Percentiles rank a stretch among this genome's conserved stretches.
These are phyloP conservation scores for Drosophila tripunctata DNA, from an alignment of 2,888 invertebrate genomes.

Conservation along the genomic window DNA sequence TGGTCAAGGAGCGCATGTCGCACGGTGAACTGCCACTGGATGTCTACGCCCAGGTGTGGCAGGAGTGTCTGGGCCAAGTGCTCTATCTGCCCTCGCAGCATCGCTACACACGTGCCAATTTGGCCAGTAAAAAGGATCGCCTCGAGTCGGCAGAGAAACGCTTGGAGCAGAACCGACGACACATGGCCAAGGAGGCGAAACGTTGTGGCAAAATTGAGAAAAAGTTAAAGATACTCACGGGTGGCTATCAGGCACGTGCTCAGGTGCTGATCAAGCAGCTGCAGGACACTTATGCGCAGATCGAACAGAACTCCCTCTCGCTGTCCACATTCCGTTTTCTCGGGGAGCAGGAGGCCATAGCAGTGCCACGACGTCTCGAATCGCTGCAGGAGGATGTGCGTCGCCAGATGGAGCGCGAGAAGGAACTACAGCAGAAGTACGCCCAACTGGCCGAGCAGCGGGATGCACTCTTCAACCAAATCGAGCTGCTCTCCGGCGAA, in stretches of 20 bases:
- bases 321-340: conserved; percentile 95
- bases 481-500: conserved; percentile 55
- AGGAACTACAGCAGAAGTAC: conserved; percentile 92
- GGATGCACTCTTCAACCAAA: conserved; percentile 75
- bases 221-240: conserved; percentile 97
- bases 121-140: conserved; percentile 98
- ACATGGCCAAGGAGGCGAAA: conserved; percentile 99
- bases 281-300: conserved; percentile 93
- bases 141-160: conserved; percentile 96
- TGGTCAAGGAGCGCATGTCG: conserved; percentile 96
- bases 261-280: conserved; percentile 95
- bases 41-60: conserved; percentile 97
- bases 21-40: conserved; percentile 97
- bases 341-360: conserved; percentile 94
- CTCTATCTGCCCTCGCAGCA: conserved; percentile 96
- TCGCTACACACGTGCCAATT: conserved; percentile 95
- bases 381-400: conserved; percentile 96
- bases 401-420: conserved; percentile 96
- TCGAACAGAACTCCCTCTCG: conserved; percentile 95
- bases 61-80: conserved; percentile 96
- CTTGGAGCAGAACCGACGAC: conserved; percentile 95
- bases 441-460: conserved; percentile 89
- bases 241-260: conserved; percentile 92
- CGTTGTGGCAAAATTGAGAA: conserved; percentile 99
- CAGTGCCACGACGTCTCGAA: conserved; percentile 95